A percentile compares a stretch with the other conserved stretches of the same genome.
phyloP scores from a whole-genome alignment of 2,888 invertebrate species.

The Galerucella pusilla region DNA sequence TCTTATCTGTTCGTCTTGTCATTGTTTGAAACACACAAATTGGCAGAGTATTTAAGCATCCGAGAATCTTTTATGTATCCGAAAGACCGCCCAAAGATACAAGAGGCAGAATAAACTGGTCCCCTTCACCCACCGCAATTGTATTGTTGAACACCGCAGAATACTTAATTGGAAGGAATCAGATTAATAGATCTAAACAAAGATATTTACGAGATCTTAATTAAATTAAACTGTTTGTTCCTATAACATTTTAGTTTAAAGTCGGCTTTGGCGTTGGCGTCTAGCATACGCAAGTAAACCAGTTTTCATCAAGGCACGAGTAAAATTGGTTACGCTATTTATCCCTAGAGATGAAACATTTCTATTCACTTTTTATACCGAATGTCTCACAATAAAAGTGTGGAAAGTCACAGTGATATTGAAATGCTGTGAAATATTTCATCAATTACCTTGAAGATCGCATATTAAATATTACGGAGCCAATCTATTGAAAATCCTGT shows the following conservation, averaged over 20 bases:
- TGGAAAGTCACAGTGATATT: no score
- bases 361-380: neutral
- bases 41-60: neutral
- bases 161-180: conserved; percentile 53
- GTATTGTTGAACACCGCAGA: conserved; percentile 47
- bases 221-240: conserved; percentile 48
- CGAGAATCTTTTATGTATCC: neutral
- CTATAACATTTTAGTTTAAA: conserved; percentile 35
- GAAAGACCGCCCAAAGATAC: neutral
- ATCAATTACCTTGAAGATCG: no score
- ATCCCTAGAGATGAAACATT: conserved; percentile 10
- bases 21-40: neutral
- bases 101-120: neutral
- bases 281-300: conserved; percentile 31
- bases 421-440: no score
- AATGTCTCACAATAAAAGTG: neutral
- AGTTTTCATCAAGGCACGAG: conserved; percentile 32
- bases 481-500: no score
- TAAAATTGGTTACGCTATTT: conserved; percentile 9
- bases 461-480: no score
- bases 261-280: conserved; percentile 5
- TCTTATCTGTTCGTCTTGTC: neutral
- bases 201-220: conserved; percentile 52
- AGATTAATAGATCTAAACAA: conserved; percentile 53
- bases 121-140: conserved; percentile 39